A percentile compares a stretch with the other conserved stretches of the same genome.
Conservation (phyloP, 2,113 vertebrate genomes). For the Pterocles gutturalis region DNA sequence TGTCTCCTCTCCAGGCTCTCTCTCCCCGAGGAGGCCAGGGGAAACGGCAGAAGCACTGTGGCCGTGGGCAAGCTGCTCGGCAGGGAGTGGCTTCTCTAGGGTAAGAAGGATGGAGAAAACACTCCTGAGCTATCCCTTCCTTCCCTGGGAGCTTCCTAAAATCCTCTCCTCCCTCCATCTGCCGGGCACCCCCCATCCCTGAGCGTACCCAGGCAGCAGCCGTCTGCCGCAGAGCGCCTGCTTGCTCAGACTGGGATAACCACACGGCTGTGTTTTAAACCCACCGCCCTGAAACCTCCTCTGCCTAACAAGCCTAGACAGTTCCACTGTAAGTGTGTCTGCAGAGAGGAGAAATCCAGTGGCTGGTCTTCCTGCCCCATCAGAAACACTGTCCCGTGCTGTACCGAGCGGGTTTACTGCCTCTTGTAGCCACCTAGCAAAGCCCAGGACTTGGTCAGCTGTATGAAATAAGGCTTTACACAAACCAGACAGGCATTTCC, state of each 20-base stretch:
- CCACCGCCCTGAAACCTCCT: not conserved
- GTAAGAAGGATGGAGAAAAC: not conserved
- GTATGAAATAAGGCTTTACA: not conserved
- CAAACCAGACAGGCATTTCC: not conserved
- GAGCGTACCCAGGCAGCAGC: not conserved
- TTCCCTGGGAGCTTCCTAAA: not conserved
- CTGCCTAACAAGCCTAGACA: not conserved
- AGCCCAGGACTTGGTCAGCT: not conserved
- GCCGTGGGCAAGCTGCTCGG: not conserved
- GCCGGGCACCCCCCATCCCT: not conserved
- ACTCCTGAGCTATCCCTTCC: not conserved
- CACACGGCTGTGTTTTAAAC: not conserved
- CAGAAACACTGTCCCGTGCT: not conserved
- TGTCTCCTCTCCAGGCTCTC: not conserved
- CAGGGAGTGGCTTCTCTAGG: not conserved
- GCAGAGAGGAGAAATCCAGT: not conserved
- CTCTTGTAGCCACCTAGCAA: not conserved
- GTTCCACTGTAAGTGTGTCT: not conserved
- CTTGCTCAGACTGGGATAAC: not conserved
- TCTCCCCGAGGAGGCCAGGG: not conserved
- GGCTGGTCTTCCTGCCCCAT: not conserved
- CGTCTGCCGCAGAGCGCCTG: not conserved
- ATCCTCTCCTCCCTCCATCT: not conserved
- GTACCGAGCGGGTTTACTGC: fast-evolving
- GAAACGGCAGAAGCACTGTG: not conserved